Base-by-base conservation (phyloP, 2,888 invertebrate genomes). In the Ditula angustiorana region DNA sequence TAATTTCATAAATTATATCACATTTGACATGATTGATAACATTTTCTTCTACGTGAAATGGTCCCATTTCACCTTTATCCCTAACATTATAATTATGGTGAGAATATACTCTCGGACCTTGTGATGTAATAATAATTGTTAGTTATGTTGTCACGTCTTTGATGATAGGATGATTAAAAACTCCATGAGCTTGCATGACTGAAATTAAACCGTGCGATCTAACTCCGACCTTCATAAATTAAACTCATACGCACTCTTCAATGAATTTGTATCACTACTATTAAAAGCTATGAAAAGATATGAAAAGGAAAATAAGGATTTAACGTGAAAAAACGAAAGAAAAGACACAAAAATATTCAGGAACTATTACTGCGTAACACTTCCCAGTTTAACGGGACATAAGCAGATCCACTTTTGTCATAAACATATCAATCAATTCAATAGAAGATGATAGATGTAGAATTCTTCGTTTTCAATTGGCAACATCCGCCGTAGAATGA, bases 121-220 rank as follows among this genome's bases (percentile, higher is more conserved):
- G 10, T 44, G 21, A 44, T 44, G 10, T 44, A 44, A n/a, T 37
- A 13, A 5, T 10, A 7, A 10, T 30, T 16, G 16, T 10, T n/a
- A 16, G n/a, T 16, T 5, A 1, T n/a, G 16, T 37, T 3, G 37
- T 33, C 16, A 2, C 7, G 16, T 16, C 37, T 37, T 37, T 16
- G 13, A 13, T 2, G 1, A 13, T 5, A 8, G 19, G 7, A 41
- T 7, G 41, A 41, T 41, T 41, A 41, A 41, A 26, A 28, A 30
- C 28, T 30, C 11, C 30, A 30, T 50, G 50, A 30, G 10, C 50
- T 50, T 30, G 50, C 50, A 50, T 50, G 50, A 50, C 50, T 50
- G 23, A 30, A 30, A 19, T 30, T 21, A 19, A 30, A 19, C 11
- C 30, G 19, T 50, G 28, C 16, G 26, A 49, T 13, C 16, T 49